Evolutionary conservation across 2,797 vertebrate species (phyloP), one percentile per base, ranked within the genome.

Genomic region (Carduelis carduelis): DNA sequence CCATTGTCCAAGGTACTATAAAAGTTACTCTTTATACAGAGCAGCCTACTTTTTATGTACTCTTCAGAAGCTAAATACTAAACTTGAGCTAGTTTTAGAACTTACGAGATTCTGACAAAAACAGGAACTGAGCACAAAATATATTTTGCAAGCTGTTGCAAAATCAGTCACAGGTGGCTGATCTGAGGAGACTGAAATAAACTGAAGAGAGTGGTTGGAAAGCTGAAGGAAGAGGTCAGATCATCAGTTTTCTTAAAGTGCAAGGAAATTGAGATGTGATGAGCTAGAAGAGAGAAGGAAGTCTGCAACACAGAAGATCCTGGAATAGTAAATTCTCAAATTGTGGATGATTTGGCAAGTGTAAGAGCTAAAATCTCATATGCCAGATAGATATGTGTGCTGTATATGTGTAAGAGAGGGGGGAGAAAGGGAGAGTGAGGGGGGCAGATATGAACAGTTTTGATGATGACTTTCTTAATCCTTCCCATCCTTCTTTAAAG

Each of bases 21-120:
- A 59, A 86, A 59, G 27, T 71, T 65, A 59, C 43, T 65, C 44
- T 64, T 89, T 75, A 56, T 27, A 60, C 5, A 3, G 18, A 26
- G 17, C 23, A 82, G 2, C 24, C 43, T 68, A 23, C 39, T 80
- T 32, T 44, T 77, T 26, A 21, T 63, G 15, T 60, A 68, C 30
- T 65, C 26, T 68, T 86, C 43, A 91, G 24, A 28, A 75, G 41
- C 37, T 70, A 46, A 83, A 69, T 78, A 32, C 35, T 63, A 34
- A 77, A 70, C 41, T 50, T 63, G 59, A 92, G 37, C 37, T 50
- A 15, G 11, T 74, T 89, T 90, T n/a, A 83, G 83, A 95, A 88
- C 23, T 39, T 77, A 6, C 0, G 5, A 57, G 74, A 47, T 69
- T 78, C 53, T 88, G 50, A 80, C 32, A 77, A 64, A 90, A 72